Evolutionary conservation across 1,140 invertebrate genomes (phyloP), one percentile per base, ranked within the genome.

Genomic region (Magallana ariakensis): DNA sequence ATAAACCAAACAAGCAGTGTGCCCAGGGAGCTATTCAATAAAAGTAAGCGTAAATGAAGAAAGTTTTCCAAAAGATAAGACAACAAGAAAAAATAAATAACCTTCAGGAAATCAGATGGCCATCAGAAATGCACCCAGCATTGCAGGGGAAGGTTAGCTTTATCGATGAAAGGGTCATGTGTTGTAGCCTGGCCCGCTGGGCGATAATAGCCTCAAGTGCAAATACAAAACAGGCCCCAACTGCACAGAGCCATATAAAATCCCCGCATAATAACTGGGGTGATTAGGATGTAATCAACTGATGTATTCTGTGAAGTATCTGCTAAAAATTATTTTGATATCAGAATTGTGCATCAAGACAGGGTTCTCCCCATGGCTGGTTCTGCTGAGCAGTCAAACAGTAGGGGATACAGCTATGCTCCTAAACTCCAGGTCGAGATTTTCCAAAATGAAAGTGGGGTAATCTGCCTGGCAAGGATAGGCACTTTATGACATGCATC

Each of bases 311-410:
- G 66, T 26, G 33, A 75, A 33, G 66, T 26, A 75, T 75, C 66
- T 75, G 19, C 19, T 75, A 75, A 75, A 75, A 75, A 75, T 26
- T 75, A 75, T 75, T 75, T 75, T 75, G 66, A 75, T 75, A 75
- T 75, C 66, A 75, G 66, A 75, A 75, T 75, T 75, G 66, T 75
- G 66, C 66, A 75, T 75, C 19, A 26, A 75, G 66, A 26, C 66
- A 26, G 22, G 66, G 66, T 26, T 75, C 66, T 75, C 33, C 33
- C 22, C 19, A 19, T 75, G 66, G 19, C 66, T 22, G 66, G 2
- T 26, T 75, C 66, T 26, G 66, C 22, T 26, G 66, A 75, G 66
- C 66, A 75, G 22, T 75, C 66, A 75, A 75, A 75, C 66, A 75
- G 66, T 75, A 75, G 66, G 66, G 22, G 26, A 75, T 62, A 75